Conservation (phyloP, 1,140 invertebrate genomes). For the Diuraphis noxia region DNA sequence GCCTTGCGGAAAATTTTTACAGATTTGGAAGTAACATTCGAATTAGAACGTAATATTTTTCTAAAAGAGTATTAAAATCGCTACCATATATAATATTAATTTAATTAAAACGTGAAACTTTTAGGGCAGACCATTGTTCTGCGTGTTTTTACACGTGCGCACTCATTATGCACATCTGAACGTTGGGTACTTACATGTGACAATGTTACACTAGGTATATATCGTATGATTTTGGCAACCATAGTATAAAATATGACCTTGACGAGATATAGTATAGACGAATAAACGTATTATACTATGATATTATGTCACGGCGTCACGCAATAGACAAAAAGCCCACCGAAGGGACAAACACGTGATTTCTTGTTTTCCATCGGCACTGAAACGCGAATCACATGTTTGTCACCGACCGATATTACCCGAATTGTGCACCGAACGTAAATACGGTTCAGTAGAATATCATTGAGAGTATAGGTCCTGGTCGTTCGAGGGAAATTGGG, state of each 20-base stretch:
- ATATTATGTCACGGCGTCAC: neutral
- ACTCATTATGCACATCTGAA: neutral
- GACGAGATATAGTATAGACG: neutral
- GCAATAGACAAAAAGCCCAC: neutral
- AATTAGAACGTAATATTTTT: neutral
- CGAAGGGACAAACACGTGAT: neutral
- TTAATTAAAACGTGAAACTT: neutral
- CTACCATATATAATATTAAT: neutral
- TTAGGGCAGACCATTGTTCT: neutral
- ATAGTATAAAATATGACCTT: neutral
- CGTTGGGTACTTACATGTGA: neutral
- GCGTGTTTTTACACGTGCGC: neutral
- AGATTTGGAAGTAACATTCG: neutral
- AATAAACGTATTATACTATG: too few species aligned
- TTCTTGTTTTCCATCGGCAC: neutral
- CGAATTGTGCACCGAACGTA: neutral
- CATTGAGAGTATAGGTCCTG: neutral
- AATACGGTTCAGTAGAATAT: neutral
- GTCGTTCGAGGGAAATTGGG: neutral
- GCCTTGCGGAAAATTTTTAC: neutral
- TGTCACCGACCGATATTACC: neutral
- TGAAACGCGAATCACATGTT: neutral
- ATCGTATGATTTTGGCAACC: neutral
- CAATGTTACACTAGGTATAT: neutral
- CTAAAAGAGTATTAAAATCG: neutral